Conservation (phyloP, 2,797 vertebrate species). For the Eulemur albifrons region DNA sequence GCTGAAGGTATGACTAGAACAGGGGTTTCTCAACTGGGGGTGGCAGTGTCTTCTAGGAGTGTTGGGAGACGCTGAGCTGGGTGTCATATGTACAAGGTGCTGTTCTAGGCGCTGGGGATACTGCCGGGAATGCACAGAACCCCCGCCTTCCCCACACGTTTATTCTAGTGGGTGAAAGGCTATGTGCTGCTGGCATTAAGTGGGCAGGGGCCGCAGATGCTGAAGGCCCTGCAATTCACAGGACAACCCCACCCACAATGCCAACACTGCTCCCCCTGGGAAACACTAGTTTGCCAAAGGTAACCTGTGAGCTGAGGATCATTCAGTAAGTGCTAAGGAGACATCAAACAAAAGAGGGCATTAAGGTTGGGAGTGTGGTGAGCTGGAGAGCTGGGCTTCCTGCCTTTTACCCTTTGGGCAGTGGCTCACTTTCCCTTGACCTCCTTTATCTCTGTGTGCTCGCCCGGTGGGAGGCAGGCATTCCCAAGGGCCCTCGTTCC, state of each 20-base stretch:
- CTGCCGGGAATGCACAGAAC: background rate
- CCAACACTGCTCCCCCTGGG: background rate
- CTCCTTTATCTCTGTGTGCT: background rate
- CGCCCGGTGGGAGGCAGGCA: background rate
- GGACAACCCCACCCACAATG: background rate
- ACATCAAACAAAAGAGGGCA: background rate
- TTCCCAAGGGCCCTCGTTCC: background rate
- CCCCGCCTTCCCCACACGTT: background rate
- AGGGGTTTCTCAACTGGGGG: background rate
- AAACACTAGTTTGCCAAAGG: background rate
- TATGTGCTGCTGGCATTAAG: background rate
- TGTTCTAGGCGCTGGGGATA: background rate
- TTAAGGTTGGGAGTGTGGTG: background rate
- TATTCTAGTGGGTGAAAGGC: background rate
- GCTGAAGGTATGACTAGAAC: background rate
- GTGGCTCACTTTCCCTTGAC: background rate
- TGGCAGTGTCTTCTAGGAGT: background rate
- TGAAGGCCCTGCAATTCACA: background rate
- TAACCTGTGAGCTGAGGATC: background rate
- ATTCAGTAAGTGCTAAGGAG: background rate
- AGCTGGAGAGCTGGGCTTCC: background rate
- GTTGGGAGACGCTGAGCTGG: background rate
- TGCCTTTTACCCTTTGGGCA: background rate
- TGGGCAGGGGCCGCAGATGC: background rate
- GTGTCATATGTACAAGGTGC: no score